Percentiles rank a stretch among this genome's conserved stretches.
Conservation (phyloP, 2,797 vertebrate genomes). For the Champsocephalus gunnari region DNA sequence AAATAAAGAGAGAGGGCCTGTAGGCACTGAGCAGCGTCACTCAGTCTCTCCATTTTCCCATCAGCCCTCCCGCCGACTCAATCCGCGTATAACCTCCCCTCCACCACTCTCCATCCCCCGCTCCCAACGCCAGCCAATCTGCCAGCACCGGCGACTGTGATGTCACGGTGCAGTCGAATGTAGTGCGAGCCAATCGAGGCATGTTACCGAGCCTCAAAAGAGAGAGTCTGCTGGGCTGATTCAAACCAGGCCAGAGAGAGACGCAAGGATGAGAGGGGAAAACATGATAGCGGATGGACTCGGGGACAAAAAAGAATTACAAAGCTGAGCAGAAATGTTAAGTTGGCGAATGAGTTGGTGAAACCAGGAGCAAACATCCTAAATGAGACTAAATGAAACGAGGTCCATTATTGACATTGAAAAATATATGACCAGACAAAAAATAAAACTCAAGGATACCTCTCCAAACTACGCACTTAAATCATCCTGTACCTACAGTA, state of each 20-base stretch:
- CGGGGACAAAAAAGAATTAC: conserved; percentile 27
- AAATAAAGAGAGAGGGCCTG: conserved; percentile 55
- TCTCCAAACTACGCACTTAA: not conserved
- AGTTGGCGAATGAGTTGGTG: conserved; percentile 2
- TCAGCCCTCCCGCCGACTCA: conserved; percentile 75
- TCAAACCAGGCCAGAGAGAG: conserved; percentile 75
- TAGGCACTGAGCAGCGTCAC: conserved; percentile 75
- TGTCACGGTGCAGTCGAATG: conserved; percentile 85
- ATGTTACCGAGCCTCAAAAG: conserved; percentile 80
- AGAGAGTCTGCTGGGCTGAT: conserved; percentile 72
- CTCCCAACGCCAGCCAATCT: conserved; percentile 74
- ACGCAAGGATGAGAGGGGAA: conserved; percentile 40
- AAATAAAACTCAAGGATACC: not conserved
- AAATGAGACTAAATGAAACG: not conserved
- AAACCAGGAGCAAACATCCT: not conserved
- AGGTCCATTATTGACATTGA: not conserved
- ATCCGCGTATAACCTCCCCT: conserved; percentile 57
- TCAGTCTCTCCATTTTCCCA: conserved; percentile 78
- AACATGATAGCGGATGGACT: conserved; percentile 50
- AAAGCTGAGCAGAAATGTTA: conserved; percentile 20
- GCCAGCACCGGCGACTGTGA: conserved; percentile 62
- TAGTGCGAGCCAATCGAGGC: conserved; percentile 80
- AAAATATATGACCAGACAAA: not conserved
- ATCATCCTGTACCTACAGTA: not conserved
- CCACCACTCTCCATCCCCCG: conserved; percentile 61